Base-by-base conservation (phyloP, 2,797 vertebrate species). In the Synaphobranchus kaupii region DNA sequence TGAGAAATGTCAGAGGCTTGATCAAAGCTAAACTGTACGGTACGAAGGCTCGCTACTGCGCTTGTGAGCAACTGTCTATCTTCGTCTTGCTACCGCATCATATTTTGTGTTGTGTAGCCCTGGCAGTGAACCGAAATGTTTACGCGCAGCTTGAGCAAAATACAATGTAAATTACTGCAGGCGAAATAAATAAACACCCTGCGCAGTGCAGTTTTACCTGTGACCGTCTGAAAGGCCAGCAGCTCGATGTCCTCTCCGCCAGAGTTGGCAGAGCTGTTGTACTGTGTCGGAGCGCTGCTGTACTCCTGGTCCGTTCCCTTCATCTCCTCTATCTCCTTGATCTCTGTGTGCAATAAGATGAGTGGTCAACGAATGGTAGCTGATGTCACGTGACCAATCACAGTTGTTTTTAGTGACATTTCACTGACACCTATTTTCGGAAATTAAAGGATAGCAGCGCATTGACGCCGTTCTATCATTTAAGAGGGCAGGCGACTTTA, bases 181-280 rank as follows among this genome's bases (percentile, higher is more conserved):
- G 25, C 17, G 20, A 31, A 20, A 39, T 44, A 22, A 78, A 47
- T 20, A 6, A 76, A 39, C 34, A 81, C 8, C 71, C 71, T 76
- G 28, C 39, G 71, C 6, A 20, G 73, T 34, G 5, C n/a, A 10
- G 28, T 89, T 93, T 93, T 85, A 96, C 96, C 95, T 5, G 94
- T 94, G 90, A 96, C 92, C 0, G 96, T 96, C 92, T 96, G 95
- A 90, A 96, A 96, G 0, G 95, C 96, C 83, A 96, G 93, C 88
- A 96, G 93, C 78, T 96, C 95, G 0, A 96, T 96, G 58, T 96
- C 94, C 68, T 95, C 93, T 48, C 93, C 94, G 68, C 94, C 94
- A 1, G 94, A 93, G 92, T 94, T 96, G 44, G 93, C 89, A 0
- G 92, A 91, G 90, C 94, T 96, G 93, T 95, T 96, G 91, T 95